phyloP scores from a whole-genome alignment of 1,140 invertebrate genomes.

The Papilio glaucus region DNA sequence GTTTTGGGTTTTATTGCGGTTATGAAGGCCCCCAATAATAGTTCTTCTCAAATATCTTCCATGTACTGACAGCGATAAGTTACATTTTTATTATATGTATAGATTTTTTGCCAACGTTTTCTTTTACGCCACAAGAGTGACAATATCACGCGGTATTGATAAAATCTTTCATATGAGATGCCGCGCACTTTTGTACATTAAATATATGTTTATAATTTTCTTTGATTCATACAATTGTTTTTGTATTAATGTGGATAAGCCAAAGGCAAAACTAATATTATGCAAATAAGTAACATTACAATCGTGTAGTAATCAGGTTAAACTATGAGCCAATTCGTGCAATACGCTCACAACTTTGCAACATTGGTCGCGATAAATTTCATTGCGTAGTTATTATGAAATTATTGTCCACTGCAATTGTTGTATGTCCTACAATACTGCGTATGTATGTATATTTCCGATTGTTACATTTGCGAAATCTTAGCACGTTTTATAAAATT shows the following conservation, averaged over 20 bases:
- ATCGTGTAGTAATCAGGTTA: conserved; percentile 34
- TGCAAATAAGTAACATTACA: conserved; percentile 32
- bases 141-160: too few species aligned
- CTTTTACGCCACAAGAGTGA: too few species aligned
- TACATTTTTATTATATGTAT: too few species aligned
- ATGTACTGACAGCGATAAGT: too few species aligned
- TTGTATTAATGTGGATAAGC: conserved; percentile 16
- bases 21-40: too few species aligned
- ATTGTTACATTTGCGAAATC: conserved; percentile 14
- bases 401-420: conserved; percentile 32
- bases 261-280: conserved; percentile 31
- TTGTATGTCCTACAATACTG: conserved; percentile 12
- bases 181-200: too few species aligned
- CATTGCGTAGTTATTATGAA: conserved; percentile 26
- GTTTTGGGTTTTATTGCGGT: too few species aligned
- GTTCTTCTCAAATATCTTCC: too few species aligned
- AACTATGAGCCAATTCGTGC: conserved; percentile 35
- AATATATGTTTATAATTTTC: too few species aligned
- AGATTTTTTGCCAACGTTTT: too few species aligned
- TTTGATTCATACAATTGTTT: background rate
- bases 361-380: conserved; percentile 37
- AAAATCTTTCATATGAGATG: too few species aligned
- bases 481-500: background rate
- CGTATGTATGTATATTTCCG: conserved; percentile 4
- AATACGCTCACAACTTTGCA: conserved; percentile 27